A percentile compares a stretch with the other conserved stretches of the same genome.
Conservation (phyloP, 2,888 invertebrate species). For the Tachina fera region DNA sequence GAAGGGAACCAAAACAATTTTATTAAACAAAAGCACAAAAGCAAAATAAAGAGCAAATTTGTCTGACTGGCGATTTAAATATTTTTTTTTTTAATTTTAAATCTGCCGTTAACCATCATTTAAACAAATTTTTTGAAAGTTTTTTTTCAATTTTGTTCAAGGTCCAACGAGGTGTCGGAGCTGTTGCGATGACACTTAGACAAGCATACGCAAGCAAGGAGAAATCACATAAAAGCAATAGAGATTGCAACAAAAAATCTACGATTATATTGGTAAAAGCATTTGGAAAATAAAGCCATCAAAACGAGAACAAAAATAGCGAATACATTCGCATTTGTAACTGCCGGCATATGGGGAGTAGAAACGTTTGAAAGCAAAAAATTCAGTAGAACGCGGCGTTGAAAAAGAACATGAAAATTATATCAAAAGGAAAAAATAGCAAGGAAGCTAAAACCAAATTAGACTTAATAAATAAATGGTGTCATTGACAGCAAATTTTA, state of each 20-base stretch:
- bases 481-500: slow-evolving; percentile 18
- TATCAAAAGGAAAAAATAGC: not conserved
- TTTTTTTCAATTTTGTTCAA: slow-evolving; percentile 72
- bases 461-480: slow-evolving; percentile 27
- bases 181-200: slow-evolving; percentile 51
- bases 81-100: slow-evolving; percentile 26
- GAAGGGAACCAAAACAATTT: slow-evolving; percentile 14
- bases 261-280: not conserved
- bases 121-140: slow-evolving; percentile 56
- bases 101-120: slow-evolving; percentile 31
- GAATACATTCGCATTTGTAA: slow-evolving; percentile 26
- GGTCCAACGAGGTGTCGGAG: slow-evolving; percentile 65
- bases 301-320: slow-evolving; percentile 15
- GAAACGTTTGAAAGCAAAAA: not conserved
- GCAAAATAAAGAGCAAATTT: not conserved
- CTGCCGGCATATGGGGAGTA: slow-evolving; percentile 46
- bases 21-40: not conserved
- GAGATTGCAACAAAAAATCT: not conserved
- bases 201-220: slow-evolving; percentile 47
- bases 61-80: not conserved
- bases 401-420: not conserved
- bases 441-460: slow-evolving; percentile 27
- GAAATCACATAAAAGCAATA: too few species aligned
- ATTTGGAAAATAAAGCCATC: slow-evolving; percentile 1
- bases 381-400: not conserved